Evolutionary conservation across 2,113 vertebrate species (phyloP), one percentile per base, ranked within the genome.

Genomic region (Lichenostomus cassidix): DNA sequence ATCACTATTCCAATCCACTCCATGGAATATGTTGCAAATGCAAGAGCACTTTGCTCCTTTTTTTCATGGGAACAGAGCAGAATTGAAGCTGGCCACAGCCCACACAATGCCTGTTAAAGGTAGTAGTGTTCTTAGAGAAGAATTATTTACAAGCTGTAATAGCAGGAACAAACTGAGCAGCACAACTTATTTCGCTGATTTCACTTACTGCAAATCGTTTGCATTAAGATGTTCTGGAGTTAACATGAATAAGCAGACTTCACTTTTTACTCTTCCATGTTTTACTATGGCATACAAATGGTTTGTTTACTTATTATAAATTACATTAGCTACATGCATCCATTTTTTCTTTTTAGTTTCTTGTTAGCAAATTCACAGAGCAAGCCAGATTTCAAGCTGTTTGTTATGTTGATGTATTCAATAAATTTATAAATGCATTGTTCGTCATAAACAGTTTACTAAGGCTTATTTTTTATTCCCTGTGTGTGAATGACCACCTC

Each of bases 1-100:
- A 96, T 76, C 52, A 60, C 86, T 81, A 84, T 76, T 93, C 67
- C 39, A 78, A 76, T 41, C 62, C 76, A 70, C 68, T 87, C 47
- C n/a, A 22, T 59, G 15, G 64, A 94, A 89, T 79, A 92, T 10
- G 3, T 3, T 33, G 69, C 25, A 82, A 89, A 95, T 60, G 31
- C 10, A 77, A 74, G 35, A 74, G 68, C 35, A 42, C 28, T 91
- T 79, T 6, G 46, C 59, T 89, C 68, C 21, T 21, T 85, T 84
- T 80, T 92, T 95, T 60, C 79, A 42, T 65, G 42, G 63, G 81
- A 96, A 70, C 19, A 73, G 62, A 33, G 39, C 71, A 59, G 39
- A 91, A 89, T 46, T 9, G 50, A 87, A 76, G 82, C 55, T 47
- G 78, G 50, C 59, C 68, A 46, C 4, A 4, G 49, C 59, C 50